Base-by-base conservation (phyloP, 1,140 invertebrate genomes). In the Drosophila busckii region DNA sequence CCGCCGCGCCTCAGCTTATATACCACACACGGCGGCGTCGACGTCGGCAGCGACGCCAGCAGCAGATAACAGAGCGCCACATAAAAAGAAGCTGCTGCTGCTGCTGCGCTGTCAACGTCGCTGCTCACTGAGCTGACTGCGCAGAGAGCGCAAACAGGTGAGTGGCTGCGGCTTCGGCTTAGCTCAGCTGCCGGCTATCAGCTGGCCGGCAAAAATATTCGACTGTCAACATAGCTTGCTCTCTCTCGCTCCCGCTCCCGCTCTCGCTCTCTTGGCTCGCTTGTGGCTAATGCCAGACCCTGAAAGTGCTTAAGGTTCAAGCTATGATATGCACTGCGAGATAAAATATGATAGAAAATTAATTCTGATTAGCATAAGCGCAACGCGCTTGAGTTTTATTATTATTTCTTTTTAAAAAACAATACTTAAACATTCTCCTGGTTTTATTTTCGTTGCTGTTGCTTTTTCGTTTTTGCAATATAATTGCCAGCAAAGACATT, bases 1-100 rank as follows among this genome's bases (percentile, higher is more conserved):
- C 12, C 66, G 66, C 46, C 58, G 61, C 61, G 28, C n/a, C n/a
- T 61, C 64, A 44, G 84, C 49, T 86, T 86, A 73, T 86, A 86
- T 86, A 86, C 65, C 61, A 63, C 34, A 35, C 46, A 38, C 64
- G 16, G 48, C 59, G 15, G 31, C 46, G 15, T n/a, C 46, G 23
- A 28, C 45, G 8, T 10, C 44, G n/a, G 8, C 32, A 7, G 15
- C 20, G 10, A 10, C 52, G 34, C 13, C 46, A 6, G 35, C 50
- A 34, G 17, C 37, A 19, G 53, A 56, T 54, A 60, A 54, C 10
- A 56, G 34, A 19, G 42, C 17, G 45, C 29, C 32, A 15, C 19
- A 13, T n/a, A n/a, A n/a, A n/a, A 54, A 60, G 49, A 60, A 60
- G 44, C 44, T 42, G 53, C 28, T 20, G 53, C 49, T 63, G 53